Evolutionary conservation across 2,888 invertebrate genomes (phyloP).

Genomic region (Rhyacophila evoluta): DNA sequence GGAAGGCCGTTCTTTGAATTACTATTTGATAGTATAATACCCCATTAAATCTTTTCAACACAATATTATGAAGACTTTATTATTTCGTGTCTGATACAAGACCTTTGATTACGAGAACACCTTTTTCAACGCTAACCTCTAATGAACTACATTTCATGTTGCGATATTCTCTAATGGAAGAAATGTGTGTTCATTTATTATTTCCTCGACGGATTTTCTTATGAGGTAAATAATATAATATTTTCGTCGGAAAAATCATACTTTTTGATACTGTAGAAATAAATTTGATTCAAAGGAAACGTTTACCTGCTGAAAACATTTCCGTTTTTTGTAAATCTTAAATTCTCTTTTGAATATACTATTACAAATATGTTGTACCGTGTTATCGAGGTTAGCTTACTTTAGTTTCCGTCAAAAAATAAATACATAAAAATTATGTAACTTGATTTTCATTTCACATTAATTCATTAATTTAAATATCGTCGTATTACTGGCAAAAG

Average conservation of each 20-base stretch:
- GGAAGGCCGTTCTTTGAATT: constrained; percentile 43
- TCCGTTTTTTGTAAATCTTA: constrained; percentile 6
- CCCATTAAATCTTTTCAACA: constrained; percentile 47
- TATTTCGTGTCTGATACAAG: constrained; percentile 41
- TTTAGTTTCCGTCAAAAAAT: no score
- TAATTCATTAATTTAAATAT: no score
- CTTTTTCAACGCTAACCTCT: background rate
- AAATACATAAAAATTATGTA: no score
- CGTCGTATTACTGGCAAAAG: no score
- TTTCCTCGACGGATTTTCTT: background rate
- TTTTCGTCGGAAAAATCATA: background rate
- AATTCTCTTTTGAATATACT: background rate
- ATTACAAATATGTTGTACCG: no score
- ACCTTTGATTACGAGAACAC: constrained; percentile 31
- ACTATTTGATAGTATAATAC: constrained; percentile 45
- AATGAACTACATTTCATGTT: constrained; percentile 17
- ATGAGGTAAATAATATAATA: constrained; percentile 5
- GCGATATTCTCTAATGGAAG: background rate
- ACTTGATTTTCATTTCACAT: no score
- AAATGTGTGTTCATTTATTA: constrained; percentile 24
- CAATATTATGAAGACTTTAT: constrained; percentile 32
- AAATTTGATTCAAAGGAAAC: background rate
- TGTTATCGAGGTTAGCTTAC: no score
- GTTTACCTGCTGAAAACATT: background rate
- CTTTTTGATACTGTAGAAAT: background rate